Conservation (phyloP, 2,113 vertebrate species). For the Hippocampus mohnikei region DNA sequence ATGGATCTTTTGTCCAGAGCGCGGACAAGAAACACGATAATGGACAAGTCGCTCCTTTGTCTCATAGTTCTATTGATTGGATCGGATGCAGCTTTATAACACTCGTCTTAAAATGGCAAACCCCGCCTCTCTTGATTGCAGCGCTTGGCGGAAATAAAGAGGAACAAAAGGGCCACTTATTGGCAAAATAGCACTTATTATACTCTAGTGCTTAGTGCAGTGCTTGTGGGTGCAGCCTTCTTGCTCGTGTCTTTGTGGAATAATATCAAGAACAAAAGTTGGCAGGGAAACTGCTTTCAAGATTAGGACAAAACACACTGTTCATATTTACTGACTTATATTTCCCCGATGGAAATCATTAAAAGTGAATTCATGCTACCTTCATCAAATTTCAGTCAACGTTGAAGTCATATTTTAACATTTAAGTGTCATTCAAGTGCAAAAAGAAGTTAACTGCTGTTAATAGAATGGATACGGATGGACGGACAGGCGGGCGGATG, state of each 20-base stretch:
- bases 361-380: not conserved
- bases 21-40: conserved; percentile 39
- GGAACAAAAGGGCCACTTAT: not conserved
- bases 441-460: no score
- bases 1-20: conserved; percentile 36
- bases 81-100: conserved; percentile 6
- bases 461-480: no score
- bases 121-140: conserved; percentile 4
- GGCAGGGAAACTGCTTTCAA: not conserved
- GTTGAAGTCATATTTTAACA: not conserved
- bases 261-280: not conserved
- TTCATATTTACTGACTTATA: not conserved
- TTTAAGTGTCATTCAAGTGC: no score
- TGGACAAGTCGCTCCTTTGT: conserved; percentile 28
- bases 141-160: conserved; percentile 3
- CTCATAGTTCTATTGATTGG: conserved; percentile 17
- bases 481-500: no score
- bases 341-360: not conserved
- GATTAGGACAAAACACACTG: not conserved
- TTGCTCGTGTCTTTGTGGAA: not conserved
- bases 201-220: not conserved
- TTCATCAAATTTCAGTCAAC: not conserved
- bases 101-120: conserved; percentile 26
- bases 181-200: not conserved
- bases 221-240: conserved; percentile 1